Conservation (phyloP, 2,113 vertebrate genomes). For the Urocolius indicus region DNA sequence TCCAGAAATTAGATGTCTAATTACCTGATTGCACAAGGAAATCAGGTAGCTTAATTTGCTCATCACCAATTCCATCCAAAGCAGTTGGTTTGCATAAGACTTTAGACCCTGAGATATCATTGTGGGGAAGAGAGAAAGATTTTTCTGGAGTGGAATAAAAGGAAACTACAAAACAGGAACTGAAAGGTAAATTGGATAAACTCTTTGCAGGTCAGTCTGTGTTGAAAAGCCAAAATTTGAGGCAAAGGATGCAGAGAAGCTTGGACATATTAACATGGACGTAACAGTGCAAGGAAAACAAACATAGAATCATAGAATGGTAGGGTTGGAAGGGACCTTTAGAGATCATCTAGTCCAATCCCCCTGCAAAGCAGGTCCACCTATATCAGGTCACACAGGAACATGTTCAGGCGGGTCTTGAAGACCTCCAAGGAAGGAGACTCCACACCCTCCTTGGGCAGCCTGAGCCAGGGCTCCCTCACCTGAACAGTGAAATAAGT, state of each 20-base stretch:
- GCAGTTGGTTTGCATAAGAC: not conserved
- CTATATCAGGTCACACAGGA: no score
- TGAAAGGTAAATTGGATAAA: not conserved
- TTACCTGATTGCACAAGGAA: slow-evolving; percentile 4
- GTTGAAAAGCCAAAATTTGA: not conserved
- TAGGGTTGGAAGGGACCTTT: no score
- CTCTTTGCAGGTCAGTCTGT: not conserved
- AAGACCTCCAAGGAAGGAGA: no score
- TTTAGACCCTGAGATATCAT: not conserved
- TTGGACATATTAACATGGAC: not conserved
- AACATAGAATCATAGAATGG: not conserved
- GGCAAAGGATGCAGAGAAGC: not conserved
- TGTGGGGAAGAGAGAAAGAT: not conserved
- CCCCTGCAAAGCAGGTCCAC: no score
- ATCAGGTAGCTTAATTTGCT: not conserved
- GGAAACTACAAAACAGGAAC: not conserved
- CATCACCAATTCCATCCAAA: not conserved
- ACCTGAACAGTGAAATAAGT: no score
- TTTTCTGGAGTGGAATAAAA: not conserved
- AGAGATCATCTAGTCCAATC: no score
- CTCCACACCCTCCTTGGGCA: no score
- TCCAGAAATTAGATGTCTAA: not conserved
- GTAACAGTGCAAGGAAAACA: not conserved
- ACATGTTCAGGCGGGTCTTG: no score
- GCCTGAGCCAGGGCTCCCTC: no score